Conservation (phyloP, 2,888 invertebrate genomes). For the Linyphia triangularis region DNA sequence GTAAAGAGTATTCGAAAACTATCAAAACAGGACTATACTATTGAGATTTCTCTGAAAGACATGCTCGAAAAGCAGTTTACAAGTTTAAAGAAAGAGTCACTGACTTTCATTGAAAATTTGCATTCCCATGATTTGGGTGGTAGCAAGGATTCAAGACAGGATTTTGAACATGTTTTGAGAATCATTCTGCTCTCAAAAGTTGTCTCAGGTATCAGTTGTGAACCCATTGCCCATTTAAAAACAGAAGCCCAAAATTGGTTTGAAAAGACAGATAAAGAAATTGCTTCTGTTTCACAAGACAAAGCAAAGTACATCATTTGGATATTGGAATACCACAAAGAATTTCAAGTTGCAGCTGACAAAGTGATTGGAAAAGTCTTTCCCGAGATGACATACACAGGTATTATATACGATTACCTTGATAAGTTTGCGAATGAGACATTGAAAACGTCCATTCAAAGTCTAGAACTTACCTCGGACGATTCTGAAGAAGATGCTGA, state of each 20-base stretch:
- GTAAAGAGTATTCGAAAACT: slow-evolving; percentile 1
- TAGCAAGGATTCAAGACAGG: background rate
- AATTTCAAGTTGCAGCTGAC: background rate
- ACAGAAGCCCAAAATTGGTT: background rate
- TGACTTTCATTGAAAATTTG: background rate
- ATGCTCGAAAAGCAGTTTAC: background rate
- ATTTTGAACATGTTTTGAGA: background rate
- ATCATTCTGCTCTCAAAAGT: background rate
- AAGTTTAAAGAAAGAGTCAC: background rate
- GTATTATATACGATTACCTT: background rate
- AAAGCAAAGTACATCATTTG: background rate
- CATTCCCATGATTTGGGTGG: background rate
- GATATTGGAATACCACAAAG: background rate
- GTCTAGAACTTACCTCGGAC: background rate
- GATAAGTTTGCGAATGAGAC: background rate
- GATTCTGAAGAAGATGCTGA: background rate
- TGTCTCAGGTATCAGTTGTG: background rate
- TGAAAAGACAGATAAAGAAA: background rate
- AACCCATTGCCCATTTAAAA: background rate
- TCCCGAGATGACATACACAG: slow-evolving; percentile 2
- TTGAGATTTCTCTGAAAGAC: background rate
- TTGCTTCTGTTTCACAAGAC: background rate
- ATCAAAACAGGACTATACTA: background rate
- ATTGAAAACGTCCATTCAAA: background rate
- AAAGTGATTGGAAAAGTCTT: background rate